A percentile compares a stretch with the other conserved stretches of the same genome.
These are phyloP conservation scores for Sebastes dallii DNA, from an alignment of 2,797 vertebrate genomes.

Conservation along the genomic window DNA sequence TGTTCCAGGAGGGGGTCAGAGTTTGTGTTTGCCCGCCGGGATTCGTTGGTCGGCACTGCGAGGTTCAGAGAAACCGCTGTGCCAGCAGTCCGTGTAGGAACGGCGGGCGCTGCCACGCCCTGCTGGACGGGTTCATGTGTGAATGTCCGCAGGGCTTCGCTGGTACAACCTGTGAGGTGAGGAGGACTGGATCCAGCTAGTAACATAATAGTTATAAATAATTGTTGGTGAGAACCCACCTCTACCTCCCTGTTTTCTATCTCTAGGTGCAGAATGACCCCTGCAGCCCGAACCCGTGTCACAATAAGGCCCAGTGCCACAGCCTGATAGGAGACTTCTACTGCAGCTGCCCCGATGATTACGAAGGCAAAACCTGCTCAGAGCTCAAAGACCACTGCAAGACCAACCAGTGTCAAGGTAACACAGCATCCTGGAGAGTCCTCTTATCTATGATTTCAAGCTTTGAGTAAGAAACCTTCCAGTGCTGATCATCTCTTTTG, in stretches of 20 bases:
- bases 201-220: not conserved
- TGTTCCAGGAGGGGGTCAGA: conserved; percentile 80
- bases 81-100: conserved; percentile 87
- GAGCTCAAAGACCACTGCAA: conserved; percentile 92
- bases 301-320: conserved; percentile 89
- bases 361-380: conserved; percentile 93
- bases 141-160: conserved; percentile 87
- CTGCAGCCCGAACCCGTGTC: conserved; percentile 91
- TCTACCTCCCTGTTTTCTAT: not conserved
- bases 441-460: fast-evolving
- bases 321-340: conserved; percentile 87
- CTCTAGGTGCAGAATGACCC: conserved; percentile 86
- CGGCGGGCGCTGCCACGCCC: conserved; percentile 83
- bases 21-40: conserved; percentile 88
- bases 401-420: conserved; percentile 91
- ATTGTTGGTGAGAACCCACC: not conserved
- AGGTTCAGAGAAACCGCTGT: conserved; percentile 85
- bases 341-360: conserved; percentile 90
- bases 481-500: not conserved
- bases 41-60: conserved; percentile 90
- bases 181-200: conserved; percentile 33
- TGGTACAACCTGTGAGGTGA: conserved; percentile 91
- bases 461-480: no score
- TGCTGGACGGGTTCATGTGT: conserved; percentile 85
- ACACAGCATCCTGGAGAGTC: not conserved